phyloP scores from a whole-genome alignment of 2,797 vertebrate genomes.

The Melopsittacus undulatus region DNA sequence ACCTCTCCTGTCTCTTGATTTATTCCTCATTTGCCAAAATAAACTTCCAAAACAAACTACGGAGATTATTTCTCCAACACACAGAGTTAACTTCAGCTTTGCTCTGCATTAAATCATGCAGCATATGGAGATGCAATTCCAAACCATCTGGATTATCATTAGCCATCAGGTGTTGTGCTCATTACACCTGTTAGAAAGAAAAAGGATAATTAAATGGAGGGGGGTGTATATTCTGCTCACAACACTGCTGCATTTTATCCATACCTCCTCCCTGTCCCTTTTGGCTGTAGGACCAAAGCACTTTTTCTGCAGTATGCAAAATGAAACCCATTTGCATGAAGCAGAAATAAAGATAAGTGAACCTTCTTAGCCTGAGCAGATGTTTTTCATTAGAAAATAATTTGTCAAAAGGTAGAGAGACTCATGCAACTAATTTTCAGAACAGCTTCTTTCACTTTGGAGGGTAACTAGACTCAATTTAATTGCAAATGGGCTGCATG shows the following conservation, averaged over 20 bases:
- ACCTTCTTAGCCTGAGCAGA: slow-evolving; percentile 48
- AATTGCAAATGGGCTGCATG: slow-evolving; percentile 54
- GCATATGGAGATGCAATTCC: slow-evolving; percentile 52
- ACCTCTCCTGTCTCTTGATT: not conserved
- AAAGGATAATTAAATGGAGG: slow-evolving; percentile 35
- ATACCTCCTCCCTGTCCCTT: not conserved
- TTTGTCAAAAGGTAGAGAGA: slow-evolving; percentile 60
- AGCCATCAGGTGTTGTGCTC: slow-evolving; percentile 52
- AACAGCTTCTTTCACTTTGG: slow-evolving; percentile 45
- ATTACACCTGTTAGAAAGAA: slow-evolving; percentile 56
- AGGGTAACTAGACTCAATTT: slow-evolving; percentile 64
- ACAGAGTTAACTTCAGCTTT: not conserved
- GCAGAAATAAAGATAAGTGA: not conserved
- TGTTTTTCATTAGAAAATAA: slow-evolving; percentile 68
- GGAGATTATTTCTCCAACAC: not conserved
- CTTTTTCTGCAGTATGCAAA: not conserved
- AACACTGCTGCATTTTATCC: not conserved
- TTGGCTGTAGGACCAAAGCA: not conserved
- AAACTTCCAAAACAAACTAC: not conserved
- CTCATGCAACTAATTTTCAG: slow-evolving; percentile 44
- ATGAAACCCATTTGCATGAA: slow-evolving; percentile 8
- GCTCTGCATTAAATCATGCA: not conserved
- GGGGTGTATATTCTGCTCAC: not conserved
- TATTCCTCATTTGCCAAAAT: not conserved
- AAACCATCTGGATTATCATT: slow-evolving; percentile 63